Evolutionary conservation across 2,113 vertebrate species (phyloP), one percentile per base, ranked within the genome.

Genomic region (Leucopsar rothschildi): DNA sequence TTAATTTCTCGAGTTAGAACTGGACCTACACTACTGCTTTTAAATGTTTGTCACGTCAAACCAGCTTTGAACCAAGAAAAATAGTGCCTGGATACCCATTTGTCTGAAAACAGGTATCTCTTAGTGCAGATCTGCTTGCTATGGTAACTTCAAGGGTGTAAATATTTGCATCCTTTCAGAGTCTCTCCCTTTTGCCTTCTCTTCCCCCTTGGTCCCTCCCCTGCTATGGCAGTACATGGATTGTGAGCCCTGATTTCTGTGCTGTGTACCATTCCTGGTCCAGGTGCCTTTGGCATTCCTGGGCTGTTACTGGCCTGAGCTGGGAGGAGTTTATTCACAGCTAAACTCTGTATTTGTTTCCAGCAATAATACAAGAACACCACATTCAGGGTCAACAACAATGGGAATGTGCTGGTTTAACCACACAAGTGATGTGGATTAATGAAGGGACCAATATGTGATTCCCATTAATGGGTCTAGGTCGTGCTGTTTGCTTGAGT

Each of bases 181-280:
- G 5, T 29, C 45, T 64, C 24, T 69, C 16, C 11, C 10, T 85
- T 69, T 61, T 1, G 6, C 31, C 19, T 19, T 50, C 27, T 65
- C 49, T 28, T 57, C 23, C 20, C 12, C 7, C 22, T 59, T 0
- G 0, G 49, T 68, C 57, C 27, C 18, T 57, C 15, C 15, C n/a
- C 52, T 72, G 23, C 59, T 24, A 0, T 10, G 11, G 47, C 6
- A 11, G 45, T 2, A 0, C 11, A 3, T 1, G 1, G 24, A 29
- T 10, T 25, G 19, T 31, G 23, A 91, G 29, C 59, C 17, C 33
- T 72, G 13, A 3, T 64, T 86, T 64, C 33, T 86, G 40, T 82
- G 45, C 63, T 27, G 24, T 44, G 8, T 18, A 5, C 44, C 1
- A 2, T 20, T 50, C 22, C 72, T 69, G 37, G 7, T 61, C 65